phyloP scores from a whole-genome alignment of 2,797 vertebrate species.

The Sparus aurata region DNA sequence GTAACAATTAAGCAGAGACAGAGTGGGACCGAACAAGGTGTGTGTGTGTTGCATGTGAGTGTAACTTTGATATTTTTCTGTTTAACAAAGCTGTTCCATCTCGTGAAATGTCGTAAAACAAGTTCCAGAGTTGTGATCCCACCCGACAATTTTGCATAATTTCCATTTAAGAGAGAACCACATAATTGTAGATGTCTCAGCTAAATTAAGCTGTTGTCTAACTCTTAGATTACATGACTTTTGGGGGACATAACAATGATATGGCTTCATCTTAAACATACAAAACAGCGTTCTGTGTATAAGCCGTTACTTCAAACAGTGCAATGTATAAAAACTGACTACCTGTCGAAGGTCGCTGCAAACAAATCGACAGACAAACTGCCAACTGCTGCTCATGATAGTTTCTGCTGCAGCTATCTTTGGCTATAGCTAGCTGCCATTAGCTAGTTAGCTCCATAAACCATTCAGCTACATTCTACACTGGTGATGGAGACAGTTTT shows the following conservation, averaged over 20 bases:
- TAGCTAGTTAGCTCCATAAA: too few relatives aligned
- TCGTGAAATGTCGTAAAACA: conserved; percentile 11
- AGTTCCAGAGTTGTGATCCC: conserved; percentile 4
- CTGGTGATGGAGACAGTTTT: too few relatives aligned
- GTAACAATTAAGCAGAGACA: conserved; percentile 50
- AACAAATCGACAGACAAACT: too few relatives aligned
- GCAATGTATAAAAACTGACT: too few relatives aligned
- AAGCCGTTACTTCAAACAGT: not conserved
- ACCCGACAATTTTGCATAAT: not conserved
- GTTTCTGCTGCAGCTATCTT: too few relatives aligned
- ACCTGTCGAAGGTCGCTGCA: too few relatives aligned
- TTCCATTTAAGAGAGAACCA: conserved; percentile 10
- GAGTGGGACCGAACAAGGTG: conserved; percentile 21
- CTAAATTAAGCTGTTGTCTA: conserved; percentile 13
- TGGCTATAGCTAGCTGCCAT: too few relatives aligned
- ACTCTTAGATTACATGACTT: conserved; percentile 2
- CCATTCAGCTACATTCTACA: too few relatives aligned
- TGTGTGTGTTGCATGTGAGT: conserved; percentile 5
- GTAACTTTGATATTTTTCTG: conserved; percentile 21
- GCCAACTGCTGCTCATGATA: too few relatives aligned
- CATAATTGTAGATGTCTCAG: conserved; percentile 8
- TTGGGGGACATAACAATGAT: not conserved
- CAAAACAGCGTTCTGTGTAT: conserved; percentile 1
- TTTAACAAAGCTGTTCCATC: conserved; percentile 21
- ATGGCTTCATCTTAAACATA: not conserved